Evolutionary conservation across 1,140 invertebrate species (phyloP).

Genomic region (Drosophila pseudoobscura): DNA sequence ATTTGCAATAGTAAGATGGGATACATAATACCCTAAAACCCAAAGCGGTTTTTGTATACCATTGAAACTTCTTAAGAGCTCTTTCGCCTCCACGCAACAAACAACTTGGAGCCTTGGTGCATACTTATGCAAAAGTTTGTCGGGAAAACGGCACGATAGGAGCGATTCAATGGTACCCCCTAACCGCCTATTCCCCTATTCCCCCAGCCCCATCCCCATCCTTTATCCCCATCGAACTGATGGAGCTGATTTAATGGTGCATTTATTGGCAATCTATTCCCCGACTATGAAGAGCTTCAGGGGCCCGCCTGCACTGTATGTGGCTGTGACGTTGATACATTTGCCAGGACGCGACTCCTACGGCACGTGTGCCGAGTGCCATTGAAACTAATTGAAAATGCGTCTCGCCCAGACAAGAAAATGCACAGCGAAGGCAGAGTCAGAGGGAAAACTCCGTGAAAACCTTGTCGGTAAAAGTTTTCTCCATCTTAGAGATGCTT

Average conservation of each 20-base stretch:
- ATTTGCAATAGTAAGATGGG: no score
- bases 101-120: no score
- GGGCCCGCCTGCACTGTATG: background rate
- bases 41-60: no score
- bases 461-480: slow-evolving; percentile 62
- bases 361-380: slow-evolving; percentile 58
- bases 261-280: slow-evolving; percentile 68
- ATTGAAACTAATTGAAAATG: slow-evolving; percentile 72
- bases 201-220: background rate
- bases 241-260: slow-evolving; percentile 59
- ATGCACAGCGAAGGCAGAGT: background rate
- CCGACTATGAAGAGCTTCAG: slow-evolving; percentile 36
- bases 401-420: slow-evolving; percentile 28
- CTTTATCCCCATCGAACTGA: background rate
- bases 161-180: background rate
- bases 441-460: slow-evolving; percentile 35
- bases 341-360: slow-evolving; percentile 33
- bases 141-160: background rate
- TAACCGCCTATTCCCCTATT: no score
- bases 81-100: no score
- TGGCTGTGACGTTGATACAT: slow-evolving; percentile 59
- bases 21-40: no score
- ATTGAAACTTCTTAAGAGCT: no score
- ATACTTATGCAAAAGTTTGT: no score
- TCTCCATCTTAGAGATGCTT: slow-evolving; percentile 40